phyloP scores from a whole-genome alignment of 2,797 vertebrate genomes.

The Xenentodon cancila region DNA sequence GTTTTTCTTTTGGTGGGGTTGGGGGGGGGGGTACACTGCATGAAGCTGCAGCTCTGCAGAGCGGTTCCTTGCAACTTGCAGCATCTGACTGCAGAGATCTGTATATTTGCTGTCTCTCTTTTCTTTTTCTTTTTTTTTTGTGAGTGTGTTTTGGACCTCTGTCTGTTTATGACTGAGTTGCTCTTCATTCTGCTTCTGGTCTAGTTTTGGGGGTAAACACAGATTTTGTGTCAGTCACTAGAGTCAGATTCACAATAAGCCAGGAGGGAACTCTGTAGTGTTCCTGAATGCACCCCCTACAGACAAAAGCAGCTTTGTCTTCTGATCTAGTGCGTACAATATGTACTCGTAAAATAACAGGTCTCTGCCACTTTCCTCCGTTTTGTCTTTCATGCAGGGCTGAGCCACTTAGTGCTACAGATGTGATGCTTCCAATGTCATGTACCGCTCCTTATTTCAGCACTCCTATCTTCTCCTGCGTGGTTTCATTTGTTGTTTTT shows the following conservation, averaged over 20 bases:
- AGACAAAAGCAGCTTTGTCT: conserved; percentile 33
- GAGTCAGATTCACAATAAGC: conserved; percentile 42
- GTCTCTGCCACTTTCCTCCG: conserved; percentile 19
- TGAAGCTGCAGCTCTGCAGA: conserved; percentile 62
- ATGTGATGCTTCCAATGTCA: conserved; percentile 23
- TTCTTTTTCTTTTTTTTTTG: background rate
- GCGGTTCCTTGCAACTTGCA: conserved; percentile 47
- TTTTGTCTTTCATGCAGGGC: conserved; percentile 26
- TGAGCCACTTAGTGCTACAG: conserved; percentile 52
- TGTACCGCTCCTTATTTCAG: conserved; percentile 57
- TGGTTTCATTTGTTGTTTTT: conserved; percentile 66
- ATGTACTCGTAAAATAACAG: conserved; percentile 27
- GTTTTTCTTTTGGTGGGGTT: background rate
- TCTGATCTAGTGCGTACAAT: conserved; percentile 25
- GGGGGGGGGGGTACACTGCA: conserved; percentile 27
- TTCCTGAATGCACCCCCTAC: conserved; percentile 42
- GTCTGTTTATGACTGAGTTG: conserved; percentile 14
- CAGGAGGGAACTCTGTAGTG: conserved; percentile 31
- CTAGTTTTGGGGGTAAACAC: conserved; percentile 21
- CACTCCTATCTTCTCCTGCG: conserved; percentile 49
- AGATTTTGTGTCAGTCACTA: conserved; percentile 37
- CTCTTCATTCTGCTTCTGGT: conserved; percentile 21
- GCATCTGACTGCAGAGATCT: conserved; percentile 45
- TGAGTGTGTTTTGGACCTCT: conserved; percentile 31
- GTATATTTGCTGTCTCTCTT: conserved; percentile 17